phyloP scores from a whole-genome alignment of 2,888 invertebrate genomes.

The Brachyptera putata region DNA sequence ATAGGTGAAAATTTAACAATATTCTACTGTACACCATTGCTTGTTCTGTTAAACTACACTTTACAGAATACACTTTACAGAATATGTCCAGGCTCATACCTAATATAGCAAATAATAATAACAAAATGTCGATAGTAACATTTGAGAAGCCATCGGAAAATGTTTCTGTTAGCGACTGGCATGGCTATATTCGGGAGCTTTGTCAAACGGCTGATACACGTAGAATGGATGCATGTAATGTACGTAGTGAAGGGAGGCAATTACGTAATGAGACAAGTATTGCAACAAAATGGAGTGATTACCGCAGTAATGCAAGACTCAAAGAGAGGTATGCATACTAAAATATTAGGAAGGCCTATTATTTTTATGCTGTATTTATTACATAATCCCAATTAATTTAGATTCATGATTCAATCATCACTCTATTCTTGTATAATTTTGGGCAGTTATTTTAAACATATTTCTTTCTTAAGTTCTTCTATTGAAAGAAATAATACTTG shows the following conservation, averaged over 20 bases:
- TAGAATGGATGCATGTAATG: constrained; percentile 62
- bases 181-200: constrained; percentile 64
- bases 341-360: background rate
- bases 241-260: constrained; percentile 65
- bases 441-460: too few relatives aligned
- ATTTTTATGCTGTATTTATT: background rate
- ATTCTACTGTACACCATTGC: too few relatives aligned
- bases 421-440: too few relatives aligned
- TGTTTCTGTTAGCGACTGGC: constrained; percentile 63
- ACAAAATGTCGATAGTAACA: constrained; percentile 45
- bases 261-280: constrained; percentile 70
- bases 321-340: constrained; percentile 51
- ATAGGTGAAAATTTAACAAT: too few relatives aligned
- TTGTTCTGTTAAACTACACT: too few relatives aligned
- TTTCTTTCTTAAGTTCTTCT: too few relatives aligned
- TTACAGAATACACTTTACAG: too few relatives aligned
- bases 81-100: too few relatives aligned
- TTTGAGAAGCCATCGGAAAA: constrained; percentile 67
- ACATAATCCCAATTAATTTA: too few relatives aligned
- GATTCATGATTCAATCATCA: too few relatives aligned
- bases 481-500: too few relatives aligned
- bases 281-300: constrained; percentile 71
- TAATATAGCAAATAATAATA: too few relatives aligned
- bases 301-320: constrained; percentile 68
- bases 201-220: constrained; percentile 64